These are phyloP conservation scores for Bombus sibiricus DNA, from an alignment of 1,140 invertebrate genomes.

Conservation along the genomic window DNA sequence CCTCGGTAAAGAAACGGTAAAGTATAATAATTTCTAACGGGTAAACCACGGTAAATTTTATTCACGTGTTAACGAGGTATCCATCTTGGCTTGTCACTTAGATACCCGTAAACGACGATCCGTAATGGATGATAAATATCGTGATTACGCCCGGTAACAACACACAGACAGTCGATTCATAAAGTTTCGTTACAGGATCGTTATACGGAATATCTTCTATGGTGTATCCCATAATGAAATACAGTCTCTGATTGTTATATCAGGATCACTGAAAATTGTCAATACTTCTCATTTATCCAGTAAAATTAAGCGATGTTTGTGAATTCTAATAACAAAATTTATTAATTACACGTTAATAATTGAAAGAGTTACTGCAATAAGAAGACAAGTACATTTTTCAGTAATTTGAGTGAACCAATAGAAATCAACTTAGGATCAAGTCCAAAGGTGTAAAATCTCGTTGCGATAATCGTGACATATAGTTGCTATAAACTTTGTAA, in stretches of 20 bases:
- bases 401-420: too few relatives aligned
- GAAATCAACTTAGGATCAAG: too few relatives aligned
- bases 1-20: not conserved
- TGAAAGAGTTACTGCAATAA: too few relatives aligned
- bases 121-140: constrained; percentile 19
- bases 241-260: not conserved
- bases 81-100: constrained; percentile 1
- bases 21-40: not conserved
- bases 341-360: too few relatives aligned
- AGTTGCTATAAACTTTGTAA: too few relatives aligned
- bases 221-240: not conserved
- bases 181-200: not conserved
- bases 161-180: not conserved
- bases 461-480: too few relatives aligned
- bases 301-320: too few relatives aligned
- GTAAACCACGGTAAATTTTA: not conserved
- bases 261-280: too few relatives aligned
- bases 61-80: not conserved
- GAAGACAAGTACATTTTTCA: too few relatives aligned
- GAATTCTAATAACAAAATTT: too few relatives aligned
- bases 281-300: too few relatives aligned
- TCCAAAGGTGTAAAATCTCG: too few relatives aligned
- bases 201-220: not conserved
- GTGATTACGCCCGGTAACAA: not conserved
- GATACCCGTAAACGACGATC: not conserved